A percentile compares a stretch with the other conserved stretches of the same genome.
Evolutionary conservation across 30 jellyfish, hydroid and myxozoan genomes (phyloP).

Genomic region (Turritopsis dohrnii): DNA sequence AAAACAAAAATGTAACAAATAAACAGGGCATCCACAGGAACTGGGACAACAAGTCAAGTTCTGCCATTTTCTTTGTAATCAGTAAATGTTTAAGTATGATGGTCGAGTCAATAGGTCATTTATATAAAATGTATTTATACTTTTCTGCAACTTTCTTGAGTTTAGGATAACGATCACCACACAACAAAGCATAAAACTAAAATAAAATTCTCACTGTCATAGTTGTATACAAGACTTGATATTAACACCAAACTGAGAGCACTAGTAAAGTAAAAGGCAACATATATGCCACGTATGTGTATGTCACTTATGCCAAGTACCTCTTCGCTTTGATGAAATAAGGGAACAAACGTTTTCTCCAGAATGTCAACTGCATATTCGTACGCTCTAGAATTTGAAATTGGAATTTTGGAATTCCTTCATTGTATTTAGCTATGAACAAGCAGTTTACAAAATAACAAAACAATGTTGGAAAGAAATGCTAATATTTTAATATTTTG

Average conservation of each 20-base stretch:
- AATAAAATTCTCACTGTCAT: background rate
- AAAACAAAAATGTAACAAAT: background rate
- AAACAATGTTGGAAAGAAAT: no score
- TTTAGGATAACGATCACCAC: slow-evolving; percentile 51
- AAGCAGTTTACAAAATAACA: slow-evolving; percentile 32
- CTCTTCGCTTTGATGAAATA: slow-evolving; percentile 88
- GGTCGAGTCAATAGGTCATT: background rate
- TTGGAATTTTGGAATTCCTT: no score
- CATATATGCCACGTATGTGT: no score
- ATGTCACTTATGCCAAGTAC: no score
- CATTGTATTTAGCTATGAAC: no score
- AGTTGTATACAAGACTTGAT: no score
- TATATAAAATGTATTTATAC: background rate
- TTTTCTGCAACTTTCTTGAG: slow-evolving; percentile 20
- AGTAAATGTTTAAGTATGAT: no score
- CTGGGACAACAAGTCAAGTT: background rate
- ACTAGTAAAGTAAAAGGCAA: no score
- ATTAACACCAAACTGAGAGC: no score
- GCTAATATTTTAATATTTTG: no score
- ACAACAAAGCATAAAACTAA: slow-evolving; percentile 35
- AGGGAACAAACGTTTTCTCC: slow-evolving; percentile 70
- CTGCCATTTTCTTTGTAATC: no score
- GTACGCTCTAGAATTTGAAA: slow-evolving; percentile 58
- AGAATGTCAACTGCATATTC: slow-evolving; percentile 72
- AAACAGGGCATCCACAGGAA: background rate